Evolutionary conservation across 2,888 invertebrate species (phyloP), one percentile per base, ranked within the genome.

Genomic region (Clepsis dumicolana): DNA sequence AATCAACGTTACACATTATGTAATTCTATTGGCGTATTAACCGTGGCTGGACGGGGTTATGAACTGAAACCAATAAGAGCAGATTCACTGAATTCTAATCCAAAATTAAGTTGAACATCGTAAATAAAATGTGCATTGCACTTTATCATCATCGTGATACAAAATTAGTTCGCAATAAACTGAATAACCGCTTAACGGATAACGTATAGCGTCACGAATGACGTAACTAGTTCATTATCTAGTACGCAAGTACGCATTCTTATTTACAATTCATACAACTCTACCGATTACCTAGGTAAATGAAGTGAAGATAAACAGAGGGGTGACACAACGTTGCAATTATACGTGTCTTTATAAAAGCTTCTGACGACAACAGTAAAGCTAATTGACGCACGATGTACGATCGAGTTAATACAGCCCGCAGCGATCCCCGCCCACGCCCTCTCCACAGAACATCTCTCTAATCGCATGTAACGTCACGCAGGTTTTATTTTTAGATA

Each of bases 331-430:
- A 35, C 48, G 56, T 52, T 63, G 63, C 63, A 64, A 64, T 64
- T 53, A 68, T 59, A 44, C 7, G 41, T 41, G 32, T 57, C 41
- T 68, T 59, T 64, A 32, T 63, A 74, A 77, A 80, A 80, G 80
- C 80, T 77, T 75, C 78, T 90, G 90, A 91, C 90, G 91, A 84
- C 84, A 87, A 76, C 80, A 83, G 79, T 75, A 80, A 82, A 87
- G 82, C 84, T 88, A 90, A 92, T 84, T 91, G 91, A 92, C 92
- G 91, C 91, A 91, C 87, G 81, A 77, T 78, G 91, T 90, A 91
- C 87, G 81, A 77, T 78, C 77, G 65, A 75, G 74, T 82, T 81
- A 81, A 80, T 75, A 79, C 75, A 73, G 73, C 79, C 75, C 44
- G 67, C 75, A 77, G 80, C 77, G 76, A 80, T 78, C 77, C 73